Conservation (phyloP, 2,797 vertebrate genomes). For the Harpagifer antarcticus region DNA sequence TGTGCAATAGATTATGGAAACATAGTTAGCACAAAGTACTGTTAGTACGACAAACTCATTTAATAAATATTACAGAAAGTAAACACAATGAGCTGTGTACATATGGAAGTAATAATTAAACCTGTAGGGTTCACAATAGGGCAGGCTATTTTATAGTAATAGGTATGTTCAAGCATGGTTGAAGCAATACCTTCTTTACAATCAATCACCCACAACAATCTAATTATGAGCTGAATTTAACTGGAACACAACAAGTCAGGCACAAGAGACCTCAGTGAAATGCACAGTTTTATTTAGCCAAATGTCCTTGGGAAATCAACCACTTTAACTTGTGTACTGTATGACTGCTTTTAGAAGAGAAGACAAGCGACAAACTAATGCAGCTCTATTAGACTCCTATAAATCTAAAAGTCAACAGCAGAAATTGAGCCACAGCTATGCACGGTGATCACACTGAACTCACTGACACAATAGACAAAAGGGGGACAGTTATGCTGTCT, state of each 20-base stretch:
- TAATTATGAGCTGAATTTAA: slow-evolving; percentile 56
- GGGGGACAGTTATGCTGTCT: background rate
- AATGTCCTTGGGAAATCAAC: slow-evolving; percentile 47
- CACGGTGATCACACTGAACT: slow-evolving; percentile 1
- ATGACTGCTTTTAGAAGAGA: slow-evolving; percentile 23
- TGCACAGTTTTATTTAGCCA: slow-evolving; percentile 51
- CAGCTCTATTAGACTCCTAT: slow-evolving; percentile 11
- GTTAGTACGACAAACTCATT: slow-evolving; percentile 34
- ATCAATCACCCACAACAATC: slow-evolving; percentile 50
- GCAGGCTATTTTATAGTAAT: background rate
- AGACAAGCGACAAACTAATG: slow-evolving; percentile 14
- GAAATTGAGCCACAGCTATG: slow-evolving; percentile 17
- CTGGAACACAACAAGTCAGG: slow-evolving; percentile 18
- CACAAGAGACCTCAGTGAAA: slow-evolving; percentile 42
- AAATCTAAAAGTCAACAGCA: slow-evolving; percentile 19
- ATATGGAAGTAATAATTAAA: slow-evolving; percentile 4
- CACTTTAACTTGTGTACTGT: slow-evolving; percentile 31
- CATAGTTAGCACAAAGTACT: slow-evolving; percentile 28
- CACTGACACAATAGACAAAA: background rate
- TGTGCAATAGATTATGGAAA: slow-evolving; percentile 19
- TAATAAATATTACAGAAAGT: slow-evolving; percentile 32
- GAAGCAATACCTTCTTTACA: slow-evolving; percentile 38
- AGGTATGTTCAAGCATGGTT: slow-evolving; percentile 6
- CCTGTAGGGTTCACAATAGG: background rate
- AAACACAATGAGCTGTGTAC: slow-evolving; percentile 21